Base-by-base conservation (phyloP, 1,140 invertebrate species). In the Drosophila rhopaloa region DNA sequence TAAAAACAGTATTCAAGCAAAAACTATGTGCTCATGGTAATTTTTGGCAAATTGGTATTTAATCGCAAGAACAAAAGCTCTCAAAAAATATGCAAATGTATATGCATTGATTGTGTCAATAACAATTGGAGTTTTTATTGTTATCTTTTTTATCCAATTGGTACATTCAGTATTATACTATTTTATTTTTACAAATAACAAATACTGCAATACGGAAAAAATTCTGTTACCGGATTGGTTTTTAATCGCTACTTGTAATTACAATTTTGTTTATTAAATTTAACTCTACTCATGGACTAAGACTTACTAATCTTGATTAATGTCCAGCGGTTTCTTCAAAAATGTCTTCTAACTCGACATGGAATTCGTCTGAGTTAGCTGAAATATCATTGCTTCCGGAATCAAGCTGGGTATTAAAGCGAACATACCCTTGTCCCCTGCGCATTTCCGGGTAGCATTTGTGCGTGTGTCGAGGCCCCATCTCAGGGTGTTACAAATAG, bases 401-500 rank as follows among this genome's bases (percentile, higher is more conserved):
- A 19, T 11, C 8, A 9, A 35, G 29, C 29, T 51, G 14, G 14
- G 35, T 53, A 16, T 53, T 11, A n/a, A 0, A 59, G 54, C 27
- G 38, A 60, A 43, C 53, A 68, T 68, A 53, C 65, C 65, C 65
- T 4, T 7, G 7, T 27, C 19, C 10, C 32, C 14, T 16, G n/a
- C n/a, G 35, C 53, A 32, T 59, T 60, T 72, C 38, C 51, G 55
- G 76, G 72, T 75, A 84, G 71, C 84, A 89, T 76, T 89, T 89
- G 84, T 89, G 84, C 84, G 85, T 89, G 81, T 86, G 80, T 85
- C 70, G 62, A 60, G 74, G 56, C 48, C 48, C 73, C 73, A 53
- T 76, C 74, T 63, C 40, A 51, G 74, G 66, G 83, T 76, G 79
- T 68, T 89, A 88, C 80, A 86, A 86, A 86, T 86, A 86, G 83